These are phyloP conservation scores for Allobates femoralis DNA, from an alignment of 2,797 vertebrate genomes.

Conservation along the genomic window DNA sequence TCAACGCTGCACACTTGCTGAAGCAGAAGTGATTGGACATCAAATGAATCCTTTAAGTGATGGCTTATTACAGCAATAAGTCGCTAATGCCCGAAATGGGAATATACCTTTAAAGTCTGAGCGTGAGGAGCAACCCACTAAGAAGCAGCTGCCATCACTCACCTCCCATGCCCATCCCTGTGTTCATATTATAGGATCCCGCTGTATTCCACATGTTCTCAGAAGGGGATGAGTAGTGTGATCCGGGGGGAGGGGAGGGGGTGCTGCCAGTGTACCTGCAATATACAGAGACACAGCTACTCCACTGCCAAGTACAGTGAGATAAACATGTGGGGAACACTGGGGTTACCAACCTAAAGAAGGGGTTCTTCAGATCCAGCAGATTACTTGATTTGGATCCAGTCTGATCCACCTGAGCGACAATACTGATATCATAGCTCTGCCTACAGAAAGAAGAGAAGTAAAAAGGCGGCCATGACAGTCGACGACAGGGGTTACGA, in stretches of 20 bases:
- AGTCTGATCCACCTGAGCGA: constrained; percentile 96
- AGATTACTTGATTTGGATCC: constrained; percentile 97
- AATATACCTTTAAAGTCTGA: no score
- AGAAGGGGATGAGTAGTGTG: constrained; percentile 93
- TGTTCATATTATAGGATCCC: constrained; percentile 86
- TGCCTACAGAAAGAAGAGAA: constrained; percentile 76
- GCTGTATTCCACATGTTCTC: constrained; percentile 96
- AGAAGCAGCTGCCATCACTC: no score
- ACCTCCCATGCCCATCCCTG: constrained; percentile 90
- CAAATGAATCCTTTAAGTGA: no score
- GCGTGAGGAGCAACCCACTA: no score
- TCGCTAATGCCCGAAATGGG: no score
- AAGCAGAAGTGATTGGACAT: no score
- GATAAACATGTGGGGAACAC: accelerated
- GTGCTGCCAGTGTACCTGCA: constrained; percentile 90
- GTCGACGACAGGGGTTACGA: not conserved
- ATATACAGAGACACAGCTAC: constrained; percentile 39
- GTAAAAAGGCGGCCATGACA: no score
- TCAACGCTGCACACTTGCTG: no score
- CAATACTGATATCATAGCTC: constrained; percentile 98
- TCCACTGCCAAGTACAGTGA: not conserved
- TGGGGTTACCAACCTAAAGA: constrained; percentile 84
- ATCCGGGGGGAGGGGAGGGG: constrained; percentile 91
- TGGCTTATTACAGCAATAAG: no score
- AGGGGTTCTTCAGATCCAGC: constrained; percentile 95